Evolutionary conservation across 2,113 vertebrate genomes (phyloP).

Genomic region (Pseudopodoces humilis): DNA sequence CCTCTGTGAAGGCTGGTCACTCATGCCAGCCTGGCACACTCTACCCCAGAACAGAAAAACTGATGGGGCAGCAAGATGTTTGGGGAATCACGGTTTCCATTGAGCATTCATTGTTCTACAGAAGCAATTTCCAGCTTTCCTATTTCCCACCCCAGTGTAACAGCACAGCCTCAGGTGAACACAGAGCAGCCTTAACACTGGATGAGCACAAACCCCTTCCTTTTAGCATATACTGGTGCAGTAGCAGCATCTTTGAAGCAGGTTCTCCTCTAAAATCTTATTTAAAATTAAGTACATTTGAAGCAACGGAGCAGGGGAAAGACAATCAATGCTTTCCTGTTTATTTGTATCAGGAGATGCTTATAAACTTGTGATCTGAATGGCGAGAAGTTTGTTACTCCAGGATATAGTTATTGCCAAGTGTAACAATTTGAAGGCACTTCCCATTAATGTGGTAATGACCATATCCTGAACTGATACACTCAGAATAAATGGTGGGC

Average conservation of each 20-base stretch:
- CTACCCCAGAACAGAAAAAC: background rate
- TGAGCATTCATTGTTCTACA: background rate
- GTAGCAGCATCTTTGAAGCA: background rate
- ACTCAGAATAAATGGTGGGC: background rate
- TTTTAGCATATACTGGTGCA: background rate
- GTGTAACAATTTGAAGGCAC: background rate
- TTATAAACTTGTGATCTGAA: background rate
- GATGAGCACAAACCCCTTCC: background rate
- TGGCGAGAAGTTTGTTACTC: background rate
- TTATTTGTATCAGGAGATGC: background rate
- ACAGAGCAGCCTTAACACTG: background rate
- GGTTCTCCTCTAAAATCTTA: background rate
- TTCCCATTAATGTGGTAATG: background rate
- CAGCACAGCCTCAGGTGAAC: background rate
- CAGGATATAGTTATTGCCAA: slow-evolving; percentile 3
- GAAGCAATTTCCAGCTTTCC: background rate
- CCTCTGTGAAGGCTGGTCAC: background rate
- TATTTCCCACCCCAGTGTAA: background rate
- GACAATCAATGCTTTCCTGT: background rate
- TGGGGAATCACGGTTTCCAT: accelerated
- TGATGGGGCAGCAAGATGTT: background rate
- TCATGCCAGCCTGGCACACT: background rate
- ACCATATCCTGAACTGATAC: background rate
- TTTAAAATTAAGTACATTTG: background rate
- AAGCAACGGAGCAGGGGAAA: background rate